These are phyloP conservation scores for Pyrocephalus nanus DNA, from an alignment of 2,797 vertebrate genomes.

Conservation along the genomic window DNA sequence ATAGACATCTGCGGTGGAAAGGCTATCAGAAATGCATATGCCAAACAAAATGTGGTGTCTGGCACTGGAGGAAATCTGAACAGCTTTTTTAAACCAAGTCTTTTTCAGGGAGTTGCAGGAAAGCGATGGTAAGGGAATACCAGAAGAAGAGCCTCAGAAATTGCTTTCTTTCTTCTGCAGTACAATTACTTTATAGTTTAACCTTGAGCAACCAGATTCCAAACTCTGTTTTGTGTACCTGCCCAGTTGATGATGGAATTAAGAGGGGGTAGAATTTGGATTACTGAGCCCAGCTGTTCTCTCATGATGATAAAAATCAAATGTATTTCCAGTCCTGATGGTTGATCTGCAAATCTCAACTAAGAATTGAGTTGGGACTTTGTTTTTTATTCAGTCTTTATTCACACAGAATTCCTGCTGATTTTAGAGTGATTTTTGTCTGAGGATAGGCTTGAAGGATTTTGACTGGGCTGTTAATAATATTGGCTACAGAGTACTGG, in stretches of 20 bases:
- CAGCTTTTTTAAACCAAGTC: not conserved
- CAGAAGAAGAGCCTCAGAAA: not conserved
- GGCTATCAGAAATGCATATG: not conserved
- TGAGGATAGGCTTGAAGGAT: not conserved
- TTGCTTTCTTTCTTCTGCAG: not conserved
- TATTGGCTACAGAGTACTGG: not conserved
- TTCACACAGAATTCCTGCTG: not conserved
- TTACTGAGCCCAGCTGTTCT: not conserved
- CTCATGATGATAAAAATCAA: not conserved
- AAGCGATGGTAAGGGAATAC: rapidly evolving
- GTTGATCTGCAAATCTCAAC: not conserved
- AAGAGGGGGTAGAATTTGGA: not conserved
- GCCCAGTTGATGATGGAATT: not conserved
- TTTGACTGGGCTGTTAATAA: not conserved
- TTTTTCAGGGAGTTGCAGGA: not conserved
- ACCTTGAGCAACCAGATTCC: not conserved
- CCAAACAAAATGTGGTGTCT: slow-evolving; percentile 13
- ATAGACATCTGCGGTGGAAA: slow-evolving; percentile 14
- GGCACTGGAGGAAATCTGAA: not conserved
- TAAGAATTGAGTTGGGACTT: not conserved
- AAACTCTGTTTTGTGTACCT: not conserved
- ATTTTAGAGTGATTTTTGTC: not conserved
- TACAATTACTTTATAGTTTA: not conserved
- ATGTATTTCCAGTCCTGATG: not conserved
- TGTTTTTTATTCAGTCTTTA: not conserved